Base-by-base conservation (phyloP, 2,888 invertebrate genomes). In the Theretra japonica region DNA sequence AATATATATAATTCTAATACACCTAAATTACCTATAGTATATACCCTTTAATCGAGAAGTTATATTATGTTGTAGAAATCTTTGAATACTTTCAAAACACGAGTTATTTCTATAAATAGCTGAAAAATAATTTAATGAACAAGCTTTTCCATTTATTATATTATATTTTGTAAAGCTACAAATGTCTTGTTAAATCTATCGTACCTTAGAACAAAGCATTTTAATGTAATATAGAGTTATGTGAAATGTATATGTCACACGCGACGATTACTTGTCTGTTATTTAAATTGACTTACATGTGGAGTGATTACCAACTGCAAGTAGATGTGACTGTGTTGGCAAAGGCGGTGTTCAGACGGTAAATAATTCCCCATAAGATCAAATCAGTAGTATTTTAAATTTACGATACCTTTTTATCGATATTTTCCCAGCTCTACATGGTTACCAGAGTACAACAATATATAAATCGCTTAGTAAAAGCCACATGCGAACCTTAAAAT, bases 161-260 rank as follows among this genome's bases (percentile, higher is more conserved):
- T 28, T 50, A 56, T n/a, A n/a, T n/a, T 53, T 28, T 28, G 25
- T 53, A 25, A 28, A 69, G 15, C 23, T 1, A 11, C 56, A n/a
- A 23, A 41, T 15, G 17, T 41, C 11, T 33, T 33, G 7, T 62
- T 28, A n/a, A 30, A 30, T 33, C 8, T 17, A 65, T 23, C 30
- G 62, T 62, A 62, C 62, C 65, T 48, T 23, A 48, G 62, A 65
- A 48, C 65, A 65, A 48, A 65, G 65, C 65, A 62, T 62, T 62
- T 62, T 59, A 59, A 70, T 70, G 70, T 58, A 60, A 59, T 50
- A 48, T 23, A 57, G 41, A 21, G n/a, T 41, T 59, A 59, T 70
- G 50, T 62, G 7, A 25, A 62, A 25, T 30, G 4, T 6, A 60
- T 48, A 33, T 28, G 65, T 65, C 41, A 65, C 65, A 48, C 41